Evolutionary conservation across 2,113 vertebrate species (phyloP), one percentile per base, ranked within the genome.

Genomic region (Bujurquina vittata): DNA sequence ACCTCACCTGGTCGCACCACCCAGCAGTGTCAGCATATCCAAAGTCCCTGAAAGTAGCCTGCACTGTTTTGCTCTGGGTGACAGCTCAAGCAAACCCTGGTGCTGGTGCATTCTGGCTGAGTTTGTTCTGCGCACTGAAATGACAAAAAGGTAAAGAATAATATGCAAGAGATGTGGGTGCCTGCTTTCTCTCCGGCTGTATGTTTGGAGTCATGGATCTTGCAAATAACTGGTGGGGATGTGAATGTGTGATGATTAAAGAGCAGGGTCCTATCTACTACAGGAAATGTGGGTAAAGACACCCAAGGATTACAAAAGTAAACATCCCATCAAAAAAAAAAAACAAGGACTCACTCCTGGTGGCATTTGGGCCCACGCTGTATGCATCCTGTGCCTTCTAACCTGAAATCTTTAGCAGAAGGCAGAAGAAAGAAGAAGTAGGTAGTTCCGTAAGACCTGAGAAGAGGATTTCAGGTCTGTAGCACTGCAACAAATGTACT

Each of bases 191-290:
- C 54, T 76, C 72, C 63, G 75, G 26, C 63, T 76, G 77, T 11
- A 8, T 87, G 86, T 91, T 88, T 91, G 67, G 61, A 88, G 80
- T 81, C 49, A 74, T 75, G 73, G 83, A 65, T 85, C 55, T 80
- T 49, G 72, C 31, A 87, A 92, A 93, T 93, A 92, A 91, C 75
- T 78, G 26, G 23, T 62, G 4, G 72, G 84, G 88, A 91, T 89
- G 87, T 93, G 91, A 94, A 94, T 93, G 91, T 91, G 91, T 85
- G 88, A 90, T 94, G 94, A 95, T 95, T 94, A 95, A 92, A 93
- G 91, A 77, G 54, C 59, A 17, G 29, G 58, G 60, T 67, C 40
- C 59, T 87, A 89, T 91, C 91, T 77, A 5, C 46, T 14, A 54
- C 46, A 54, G 43, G 18, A 72, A 72, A 72, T 72, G 26, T 54